Base-by-base conservation (phyloP, 1,140 invertebrate species). In the Cecropterus lyciades region DNA sequence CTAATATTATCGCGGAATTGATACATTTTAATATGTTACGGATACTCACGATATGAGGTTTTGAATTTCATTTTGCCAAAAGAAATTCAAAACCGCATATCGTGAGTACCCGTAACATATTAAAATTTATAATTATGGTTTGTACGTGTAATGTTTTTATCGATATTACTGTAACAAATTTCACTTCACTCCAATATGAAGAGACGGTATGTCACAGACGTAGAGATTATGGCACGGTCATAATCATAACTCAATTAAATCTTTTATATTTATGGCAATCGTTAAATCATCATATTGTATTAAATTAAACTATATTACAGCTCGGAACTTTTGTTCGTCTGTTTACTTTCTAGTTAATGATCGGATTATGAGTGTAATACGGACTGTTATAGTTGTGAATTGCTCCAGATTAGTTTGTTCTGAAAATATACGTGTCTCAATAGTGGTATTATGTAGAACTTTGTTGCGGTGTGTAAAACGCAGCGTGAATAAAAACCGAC, bases 181-280 rank as follows among this genome's bases (percentile, higher is more conserved):
- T 30, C 59, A 52, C 49, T 27, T 65, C 66, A 70, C 72, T 75
- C 73, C n/a, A 14, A 42, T 27, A 66, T 42, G 37, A 40, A 66
- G 70, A 65, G 73, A 71, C 74, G 73, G 73, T 76, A 70, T 67
- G 64, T 79, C 67, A 77, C 76, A 73, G 60, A 73, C 75, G 68
- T 66, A 67, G 55, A 77, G 83, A 84, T 87, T 85, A 83, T 81
- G 79, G 80, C 78, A 79, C 76, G 59, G 71, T 76, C 76, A 85
- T 85, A 85, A 87, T 89, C 83, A 88, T 88, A 89, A 88, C 78
- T 89, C 84, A 89, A 89, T 89, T 85, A 87, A 87, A 88, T 87
- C 87, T 88, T 81, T 77, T 73, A 83, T 82, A 89, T 87, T 89
- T 88, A 84, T 87, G 73, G 46, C 57, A 30, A 65, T 77, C 73